A percentile compares a stretch with the other conserved stretches of the same genome.
phyloP scores from a whole-genome alignment of 2,888 invertebrate genomes.

The Trissolcus brochymenae region DNA sequence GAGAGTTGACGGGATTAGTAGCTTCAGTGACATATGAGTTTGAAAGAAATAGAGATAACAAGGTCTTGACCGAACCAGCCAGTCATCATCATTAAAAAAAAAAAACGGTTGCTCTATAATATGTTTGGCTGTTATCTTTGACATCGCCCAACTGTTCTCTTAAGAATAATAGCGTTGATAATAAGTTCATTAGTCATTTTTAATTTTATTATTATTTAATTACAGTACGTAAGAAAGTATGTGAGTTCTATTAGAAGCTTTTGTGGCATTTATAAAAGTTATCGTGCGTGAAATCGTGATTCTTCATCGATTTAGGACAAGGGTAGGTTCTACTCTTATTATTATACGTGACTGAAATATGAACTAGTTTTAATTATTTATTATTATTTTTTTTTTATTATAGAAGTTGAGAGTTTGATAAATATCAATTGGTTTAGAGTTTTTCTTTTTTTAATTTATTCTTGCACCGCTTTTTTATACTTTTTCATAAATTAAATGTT shows the following conservation, averaged over 20 bases:
- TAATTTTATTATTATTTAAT: conserved; percentile 5
- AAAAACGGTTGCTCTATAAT: neutral
- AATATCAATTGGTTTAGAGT: neutral
- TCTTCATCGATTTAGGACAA: conserved; percentile 18
- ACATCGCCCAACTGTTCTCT: conserved; percentile 9
- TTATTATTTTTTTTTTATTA: no score
- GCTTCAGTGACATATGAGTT: no score
- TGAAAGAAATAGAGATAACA: no score
- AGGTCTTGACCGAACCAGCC: no score
- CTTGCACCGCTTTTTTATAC: no score
- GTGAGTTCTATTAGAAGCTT: conserved; percentile 32
- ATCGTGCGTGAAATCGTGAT: conserved; percentile 17
- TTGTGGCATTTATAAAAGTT: conserved; percentile 32
- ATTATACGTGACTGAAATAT: conserved; percentile 27
- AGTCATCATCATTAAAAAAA: neutral
- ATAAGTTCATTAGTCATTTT: conserved; percentile 19
- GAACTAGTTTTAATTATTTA: conserved; percentile 13
- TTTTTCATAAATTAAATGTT: no score
- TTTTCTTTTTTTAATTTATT: no score
- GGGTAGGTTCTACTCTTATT: conserved; percentile 3
- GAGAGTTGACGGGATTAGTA: no score
- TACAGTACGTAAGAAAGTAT: conserved; percentile 29
- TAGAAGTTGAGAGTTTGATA: no score
- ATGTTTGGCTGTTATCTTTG: conserved; percentile 5
- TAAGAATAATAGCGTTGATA: conserved; percentile 28